Base-by-base conservation (phyloP, 2,113 vertebrate genomes). In the Odontesthes bonariensis region DNA sequence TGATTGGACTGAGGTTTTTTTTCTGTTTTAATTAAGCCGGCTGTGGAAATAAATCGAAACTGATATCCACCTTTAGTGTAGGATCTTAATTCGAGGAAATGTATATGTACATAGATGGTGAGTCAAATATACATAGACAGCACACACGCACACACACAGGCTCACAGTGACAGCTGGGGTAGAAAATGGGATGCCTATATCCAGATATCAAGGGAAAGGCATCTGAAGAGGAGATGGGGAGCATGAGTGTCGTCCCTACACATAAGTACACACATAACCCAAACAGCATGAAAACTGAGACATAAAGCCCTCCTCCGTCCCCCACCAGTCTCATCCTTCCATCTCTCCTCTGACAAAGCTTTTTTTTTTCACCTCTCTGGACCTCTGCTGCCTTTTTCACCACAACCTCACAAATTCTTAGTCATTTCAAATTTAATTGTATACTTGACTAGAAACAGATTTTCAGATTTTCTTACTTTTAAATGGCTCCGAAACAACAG, bases 101-200 rank as follows among this genome's bases (percentile, higher is more conserved):
- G 27, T 77, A 40, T 65, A 72, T 61, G 20, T 61, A 20, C 12
- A 65, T 44, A 63, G 35, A 77, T n/a, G 16, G 19, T 3, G 13
- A 66, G 42, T 46, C 49, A 75, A 68, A 86, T 44, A 77, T 17
- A 77, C 49, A 83, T 31, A 70, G 46, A 51, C 32, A 20, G 42
- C 52, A 52, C 20, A 38, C 56, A 49, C 71, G 54, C 58, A 53
- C 20, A 23, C 69, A 44, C 31, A 63, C 57, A 49, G 31, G 49
- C 12, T 4, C 47, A 65, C 19, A 27, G 53, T 33, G 91, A 92
- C 93, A 94, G 92, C 92, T 93, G 92, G 67, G 56, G 65, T 79
- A 80, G 55, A 63, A 71, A 84, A 73, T 31, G 49, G 66, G 79
- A 86, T 33, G 20, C 90, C 89, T 92, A 88, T 85, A 89, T 91